Conservation (phyloP, 2,113 vertebrate genomes). For the Lagopus leucura region DNA sequence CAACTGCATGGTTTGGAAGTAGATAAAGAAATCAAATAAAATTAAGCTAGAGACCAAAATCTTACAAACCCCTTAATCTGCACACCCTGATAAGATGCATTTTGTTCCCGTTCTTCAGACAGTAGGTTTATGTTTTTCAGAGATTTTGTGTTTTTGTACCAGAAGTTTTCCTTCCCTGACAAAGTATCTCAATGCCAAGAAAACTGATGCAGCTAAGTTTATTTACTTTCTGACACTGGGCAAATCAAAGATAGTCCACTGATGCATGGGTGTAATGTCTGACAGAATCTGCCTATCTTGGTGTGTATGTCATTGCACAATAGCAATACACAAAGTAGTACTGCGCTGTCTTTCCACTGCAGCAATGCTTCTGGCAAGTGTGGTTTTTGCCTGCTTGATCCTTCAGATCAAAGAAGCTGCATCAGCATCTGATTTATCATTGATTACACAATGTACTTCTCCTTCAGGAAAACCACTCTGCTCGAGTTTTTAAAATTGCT, state of each 20-base stretch:
- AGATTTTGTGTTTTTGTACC: background rate
- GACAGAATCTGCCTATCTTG: background rate
- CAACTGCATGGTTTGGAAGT: background rate
- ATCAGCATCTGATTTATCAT: background rate
- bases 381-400: background rate
- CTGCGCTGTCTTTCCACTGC: fast-evolving
- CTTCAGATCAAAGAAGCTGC: background rate
- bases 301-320: background rate
- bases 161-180: background rate
- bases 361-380: background rate
- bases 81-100: background rate
- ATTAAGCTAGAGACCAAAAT: constrained; percentile 19
- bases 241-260: background rate
- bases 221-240: background rate
- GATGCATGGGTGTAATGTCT: background rate
- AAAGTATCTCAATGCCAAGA: background rate
- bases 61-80: background rate
- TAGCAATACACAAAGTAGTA: background rate
- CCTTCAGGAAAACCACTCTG: background rate
- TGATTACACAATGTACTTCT: background rate
- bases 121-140: background rate
- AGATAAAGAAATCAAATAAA: constrained; percentile 54
- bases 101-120: constrained; percentile 22
- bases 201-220: background rate
- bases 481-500: background rate